Conservation (phyloP, 2,113 vertebrate species). For the Osmerus eperlanus region DNA sequence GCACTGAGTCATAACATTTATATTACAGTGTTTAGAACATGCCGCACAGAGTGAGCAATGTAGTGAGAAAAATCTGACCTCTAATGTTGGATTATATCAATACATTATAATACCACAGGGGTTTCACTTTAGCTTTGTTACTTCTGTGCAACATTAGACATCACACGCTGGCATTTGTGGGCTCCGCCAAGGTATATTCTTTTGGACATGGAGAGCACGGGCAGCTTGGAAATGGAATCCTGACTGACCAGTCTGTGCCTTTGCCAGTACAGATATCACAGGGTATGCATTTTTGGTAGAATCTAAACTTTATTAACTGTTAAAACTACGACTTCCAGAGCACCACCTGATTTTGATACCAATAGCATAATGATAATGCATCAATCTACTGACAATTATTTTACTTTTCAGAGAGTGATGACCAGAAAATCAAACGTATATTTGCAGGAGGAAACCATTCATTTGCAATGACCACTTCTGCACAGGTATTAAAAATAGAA, state of each 20-base stretch:
- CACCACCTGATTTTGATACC: not conserved
- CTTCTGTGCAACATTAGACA: slow-evolving; percentile 26
- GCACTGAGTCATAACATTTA: not conserved
- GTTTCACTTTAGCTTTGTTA: too few species aligned
- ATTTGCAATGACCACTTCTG: slow-evolving; percentile 35
- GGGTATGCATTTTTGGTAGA: slow-evolving; percentile 16
- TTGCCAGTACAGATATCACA: slow-evolving; percentile 41
- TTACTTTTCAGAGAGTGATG: slow-evolving; percentile 34
- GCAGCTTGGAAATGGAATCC: slow-evolving; percentile 52
- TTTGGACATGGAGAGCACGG: slow-evolving; percentile 57
- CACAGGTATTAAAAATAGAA: slow-evolving; percentile 37
- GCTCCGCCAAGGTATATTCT: slow-evolving; percentile 44
- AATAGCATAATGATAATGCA: not conserved
- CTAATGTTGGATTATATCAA: too few species aligned
- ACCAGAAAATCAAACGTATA: slow-evolving; percentile 33
- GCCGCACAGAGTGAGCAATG: not conserved
- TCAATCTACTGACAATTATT: not conserved
- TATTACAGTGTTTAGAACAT: not conserved
- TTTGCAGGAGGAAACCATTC: slow-evolving; percentile 59
- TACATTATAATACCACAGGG: not conserved
- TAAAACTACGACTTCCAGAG: not conserved
- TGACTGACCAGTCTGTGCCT: slow-evolving; percentile 42
- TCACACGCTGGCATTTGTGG: slow-evolving; percentile 57
- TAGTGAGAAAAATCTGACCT: not conserved
- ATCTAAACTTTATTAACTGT: not conserved